phyloP scores from a whole-genome alignment of 2,797 vertebrate genomes.

The Muscicapa striata region DNA sequence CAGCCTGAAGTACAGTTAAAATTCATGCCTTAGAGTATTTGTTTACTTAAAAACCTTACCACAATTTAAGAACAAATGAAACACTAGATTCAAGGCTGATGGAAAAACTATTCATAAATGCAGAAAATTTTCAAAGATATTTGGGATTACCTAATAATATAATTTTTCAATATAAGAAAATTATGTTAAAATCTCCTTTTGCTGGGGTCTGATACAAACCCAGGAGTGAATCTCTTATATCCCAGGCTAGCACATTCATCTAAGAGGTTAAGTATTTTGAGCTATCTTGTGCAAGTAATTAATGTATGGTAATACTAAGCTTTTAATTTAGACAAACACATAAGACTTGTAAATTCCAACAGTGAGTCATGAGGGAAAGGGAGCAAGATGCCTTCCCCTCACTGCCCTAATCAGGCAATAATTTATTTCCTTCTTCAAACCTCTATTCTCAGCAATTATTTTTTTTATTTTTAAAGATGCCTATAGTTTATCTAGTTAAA shows the following conservation, averaged over 20 bases:
- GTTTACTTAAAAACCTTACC: background rate
- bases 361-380: constrained; percentile 4
- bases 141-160: background rate
- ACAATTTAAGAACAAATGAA: background rate
- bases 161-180: background rate
- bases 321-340: constrained; percentile 36
- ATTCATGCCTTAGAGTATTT: background rate
- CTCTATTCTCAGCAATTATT: background rate
- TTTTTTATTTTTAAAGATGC: background rate
- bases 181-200: background rate
- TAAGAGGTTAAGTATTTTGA: background rate
- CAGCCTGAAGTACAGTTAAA: background rate
- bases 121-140: background rate
- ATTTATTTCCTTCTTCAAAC: constrained; percentile 16
- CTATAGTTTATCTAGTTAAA: background rate
- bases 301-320: background rate
- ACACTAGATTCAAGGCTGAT: background rate
- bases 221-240: background rate
- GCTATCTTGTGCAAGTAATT: background rate
- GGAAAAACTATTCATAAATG: background rate
- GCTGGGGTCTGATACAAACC: background rate
- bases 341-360: constrained; percentile 43
- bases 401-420: background rate
- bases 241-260: background rate
- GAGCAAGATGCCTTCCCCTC: background rate